Evolutionary conservation across 2,888 invertebrate genomes (phyloP).

Genomic region (Melanostoma scalare): DNA sequence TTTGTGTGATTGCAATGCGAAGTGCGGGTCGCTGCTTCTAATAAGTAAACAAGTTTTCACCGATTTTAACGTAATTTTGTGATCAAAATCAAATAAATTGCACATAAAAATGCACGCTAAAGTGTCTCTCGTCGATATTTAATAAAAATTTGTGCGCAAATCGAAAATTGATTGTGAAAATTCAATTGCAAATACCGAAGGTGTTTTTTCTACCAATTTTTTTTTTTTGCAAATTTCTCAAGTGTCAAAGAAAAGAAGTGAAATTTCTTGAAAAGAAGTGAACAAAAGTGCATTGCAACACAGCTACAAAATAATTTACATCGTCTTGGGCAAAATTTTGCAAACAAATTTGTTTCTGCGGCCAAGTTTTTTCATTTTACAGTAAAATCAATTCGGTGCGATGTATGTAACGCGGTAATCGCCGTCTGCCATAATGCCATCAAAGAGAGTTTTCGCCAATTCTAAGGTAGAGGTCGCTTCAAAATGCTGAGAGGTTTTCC

Average conservation of each 20-base stretch:
- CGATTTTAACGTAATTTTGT: constrained; percentile 75
- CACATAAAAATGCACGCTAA: constrained; percentile 65
- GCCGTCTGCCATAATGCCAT: constrained; percentile 76
- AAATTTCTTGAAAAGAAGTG: constrained; percentile 48
- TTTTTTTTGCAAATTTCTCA: constrained; percentile 67
- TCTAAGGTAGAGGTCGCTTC: constrained; percentile 73
- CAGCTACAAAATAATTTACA: constrained; percentile 27
- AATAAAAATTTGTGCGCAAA: constrained; percentile 44
- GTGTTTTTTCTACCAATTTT: constrained; percentile 56
- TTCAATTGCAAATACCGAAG: constrained; percentile 67
- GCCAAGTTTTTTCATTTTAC: constrained; percentile 65
- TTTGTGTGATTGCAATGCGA: constrained; percentile 75
- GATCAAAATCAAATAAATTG: constrained; percentile 68
- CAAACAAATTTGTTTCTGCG: constrained; percentile 48
- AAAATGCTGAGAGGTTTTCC: constrained; percentile 65
- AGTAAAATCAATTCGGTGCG: constrained; percentile 78
- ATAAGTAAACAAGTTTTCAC: constrained; percentile 74
- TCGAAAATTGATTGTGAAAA: constrained; percentile 42
- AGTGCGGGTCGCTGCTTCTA: constrained; percentile 76
- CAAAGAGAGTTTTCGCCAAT: constrained; percentile 67
- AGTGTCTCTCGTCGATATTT: constrained; percentile 45
- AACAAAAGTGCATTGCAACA: constrained; percentile 43
- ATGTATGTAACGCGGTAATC: constrained; percentile 77
- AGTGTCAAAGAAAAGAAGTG: constrained; percentile 66
- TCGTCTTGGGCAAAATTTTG: constrained; percentile 44